Percentiles rank a stretch among this genome's conserved stretches.
phyloP scores from a whole-genome alignment of 2,113 vertebrate species.

The Todiramphus chloris region DNA sequence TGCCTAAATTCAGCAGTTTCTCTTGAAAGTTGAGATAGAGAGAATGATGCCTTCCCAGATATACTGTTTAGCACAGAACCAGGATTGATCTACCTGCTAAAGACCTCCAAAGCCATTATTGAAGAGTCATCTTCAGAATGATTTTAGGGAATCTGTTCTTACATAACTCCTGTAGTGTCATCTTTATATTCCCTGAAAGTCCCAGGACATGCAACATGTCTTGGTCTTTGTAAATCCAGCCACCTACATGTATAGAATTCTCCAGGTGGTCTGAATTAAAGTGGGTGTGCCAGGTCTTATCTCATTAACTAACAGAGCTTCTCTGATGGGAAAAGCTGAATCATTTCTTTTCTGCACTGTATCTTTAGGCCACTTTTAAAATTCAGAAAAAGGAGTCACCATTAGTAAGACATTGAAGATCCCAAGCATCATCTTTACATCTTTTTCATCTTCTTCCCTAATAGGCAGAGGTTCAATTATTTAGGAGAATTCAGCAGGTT shows the following conservation, averaged over 20 bases:
- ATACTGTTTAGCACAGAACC: not conserved
- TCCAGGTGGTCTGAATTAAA: not conserved
- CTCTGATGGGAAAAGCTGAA: not conserved
- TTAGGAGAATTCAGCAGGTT: not conserved
- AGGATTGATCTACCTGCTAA: not conserved
- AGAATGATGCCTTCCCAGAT: not conserved
- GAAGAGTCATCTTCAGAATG: not conserved
- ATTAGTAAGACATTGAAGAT: slow-evolving; percentile 4
- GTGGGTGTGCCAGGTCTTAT: not conserved
- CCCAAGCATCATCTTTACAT: not conserved
- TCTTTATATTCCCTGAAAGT: not conserved
- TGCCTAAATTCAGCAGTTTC: not conserved
- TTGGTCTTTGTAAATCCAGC: not conserved
- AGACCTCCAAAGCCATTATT: not conserved
- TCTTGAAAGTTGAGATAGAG: not conserved
- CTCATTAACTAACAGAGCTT: not conserved
- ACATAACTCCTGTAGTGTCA: not conserved
- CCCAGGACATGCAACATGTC: not conserved
- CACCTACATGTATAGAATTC: not conserved
- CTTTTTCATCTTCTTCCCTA: not conserved
- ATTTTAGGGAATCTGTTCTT: not conserved
- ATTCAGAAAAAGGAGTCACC: not conserved
- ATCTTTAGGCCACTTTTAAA: not conserved
- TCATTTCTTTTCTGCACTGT: not conserved
- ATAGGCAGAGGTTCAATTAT: not conserved